A percentile compares a stretch with the other conserved stretches of the same genome.
These are phyloP conservation scores for Platerodrilus igneus DNA, from an alignment of 2,888 invertebrate genomes.

Conservation along the genomic window DNA sequence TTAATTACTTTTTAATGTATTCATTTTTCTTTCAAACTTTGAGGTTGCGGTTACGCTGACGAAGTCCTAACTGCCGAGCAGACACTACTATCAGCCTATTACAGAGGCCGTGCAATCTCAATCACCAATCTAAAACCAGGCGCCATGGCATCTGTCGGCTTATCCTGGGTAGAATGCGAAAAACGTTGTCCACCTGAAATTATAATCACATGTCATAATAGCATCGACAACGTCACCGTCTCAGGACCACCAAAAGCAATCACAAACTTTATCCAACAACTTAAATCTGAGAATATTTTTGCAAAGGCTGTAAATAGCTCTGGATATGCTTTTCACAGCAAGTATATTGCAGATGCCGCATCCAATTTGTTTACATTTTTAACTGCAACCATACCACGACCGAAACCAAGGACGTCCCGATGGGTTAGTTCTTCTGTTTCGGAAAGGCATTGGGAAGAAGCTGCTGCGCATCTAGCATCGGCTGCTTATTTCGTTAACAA, in stretches of 20 bases:
- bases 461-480: slow-evolving; percentile 76
- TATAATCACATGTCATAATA: slow-evolving; percentile 91
- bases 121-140: slow-evolving; percentile 70
- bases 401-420: slow-evolving; percentile 70
- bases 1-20: too few species aligned
- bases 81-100: slow-evolving; percentile 89
- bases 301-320: slow-evolving; percentile 83
- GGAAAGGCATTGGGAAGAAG: slow-evolving; percentile 72
- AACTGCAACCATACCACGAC: slow-evolving; percentile 74
- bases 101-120: slow-evolving; percentile 80
- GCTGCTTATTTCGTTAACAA: slow-evolving; percentile 96
- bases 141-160: slow-evolving; percentile 89
- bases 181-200: slow-evolving; percentile 72
- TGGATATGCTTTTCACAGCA: slow-evolving; percentile 91
- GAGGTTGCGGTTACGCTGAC: slow-evolving; percentile 95
- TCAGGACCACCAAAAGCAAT: slow-evolving; percentile 79
- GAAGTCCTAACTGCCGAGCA: slow-evolving; percentile 92
- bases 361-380: slow-evolving; percentile 73
- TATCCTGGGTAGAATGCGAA: slow-evolving; percentile 80
- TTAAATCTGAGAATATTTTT: slow-evolving; percentile 73
- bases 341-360: slow-evolving; percentile 81
- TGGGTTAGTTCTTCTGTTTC: slow-evolving; percentile 96
- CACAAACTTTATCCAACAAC: slow-evolving; percentile 62
- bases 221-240: slow-evolving; percentile 87
- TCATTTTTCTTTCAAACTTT: too few species aligned